Conservation (phyloP, 2,113 vertebrate species). For the Hippopotamus amphibius region DNA sequence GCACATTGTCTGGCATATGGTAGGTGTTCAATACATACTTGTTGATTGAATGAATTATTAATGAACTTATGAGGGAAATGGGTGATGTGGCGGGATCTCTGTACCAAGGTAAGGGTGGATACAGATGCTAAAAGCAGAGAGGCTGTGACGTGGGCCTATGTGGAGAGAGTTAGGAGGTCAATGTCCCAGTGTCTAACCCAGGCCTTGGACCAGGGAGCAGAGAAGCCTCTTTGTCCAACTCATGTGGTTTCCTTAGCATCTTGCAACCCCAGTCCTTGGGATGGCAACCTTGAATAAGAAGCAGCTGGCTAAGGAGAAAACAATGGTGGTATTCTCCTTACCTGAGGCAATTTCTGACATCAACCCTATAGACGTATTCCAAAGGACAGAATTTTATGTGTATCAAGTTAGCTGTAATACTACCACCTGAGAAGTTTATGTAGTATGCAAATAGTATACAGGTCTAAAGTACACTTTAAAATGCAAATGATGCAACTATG, state of each 20-base stretch:
- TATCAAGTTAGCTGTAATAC: background rate
- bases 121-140: background rate
- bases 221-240: background rate
- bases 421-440: background rate
- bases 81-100: background rate
- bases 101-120: background rate
- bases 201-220: too few species aligned
- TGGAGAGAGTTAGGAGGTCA: background rate
- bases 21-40: background rate
- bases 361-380: background rate
- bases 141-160: background rate
- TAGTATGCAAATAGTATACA: background rate
- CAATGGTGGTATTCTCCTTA: background rate
- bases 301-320: background rate
- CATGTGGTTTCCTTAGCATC: background rate
- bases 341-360: background rate
- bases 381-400: background rate
- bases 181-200: background rate
- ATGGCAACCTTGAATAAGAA: background rate
- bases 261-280: background rate
- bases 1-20: background rate
- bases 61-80: background rate
- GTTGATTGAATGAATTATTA: background rate
- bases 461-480: constrained; percentile 13
- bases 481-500: constrained; percentile 59